Conservation (phyloP, 1,140 invertebrate genomes). For the Heliconius congener region DNA sequence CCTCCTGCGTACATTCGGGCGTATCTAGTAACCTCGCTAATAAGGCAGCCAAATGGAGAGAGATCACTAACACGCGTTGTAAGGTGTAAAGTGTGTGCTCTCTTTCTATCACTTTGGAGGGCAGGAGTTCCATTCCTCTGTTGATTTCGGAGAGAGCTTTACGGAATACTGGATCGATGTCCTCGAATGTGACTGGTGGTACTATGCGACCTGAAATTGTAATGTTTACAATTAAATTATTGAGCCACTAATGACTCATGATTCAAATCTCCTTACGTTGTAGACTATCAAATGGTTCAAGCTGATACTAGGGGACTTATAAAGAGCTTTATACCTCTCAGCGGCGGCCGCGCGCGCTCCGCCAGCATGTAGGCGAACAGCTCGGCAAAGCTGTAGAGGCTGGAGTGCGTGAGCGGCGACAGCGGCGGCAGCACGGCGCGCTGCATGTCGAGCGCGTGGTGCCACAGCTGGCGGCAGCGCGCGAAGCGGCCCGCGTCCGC, state of each 20-base stretch:
- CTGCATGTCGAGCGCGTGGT: constrained; percentile 98
- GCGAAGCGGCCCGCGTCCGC: constrained; percentile 96
- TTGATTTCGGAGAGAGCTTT: constrained; percentile 89
- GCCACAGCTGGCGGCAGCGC: constrained; percentile 95
- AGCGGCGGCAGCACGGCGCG: constrained; percentile 95
- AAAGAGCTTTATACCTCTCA: constrained; percentile 72
- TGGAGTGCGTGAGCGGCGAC: constrained; percentile 96
- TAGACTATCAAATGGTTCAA: too few species aligned
- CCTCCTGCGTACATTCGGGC: constrained; percentile 78
- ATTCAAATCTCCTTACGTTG: too few species aligned
- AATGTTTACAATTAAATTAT: too few species aligned
- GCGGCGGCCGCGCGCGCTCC: constrained; percentile 85
- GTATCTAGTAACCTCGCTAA: constrained; percentile 85
- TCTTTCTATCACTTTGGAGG: constrained; percentile 82
- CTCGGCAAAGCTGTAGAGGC: constrained; percentile 95
- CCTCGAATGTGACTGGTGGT: constrained; percentile 89
- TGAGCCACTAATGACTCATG: too few species aligned
- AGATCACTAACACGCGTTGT: constrained; percentile 92
- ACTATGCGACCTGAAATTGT: constrained; percentile 84
- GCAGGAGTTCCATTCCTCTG: constrained; percentile 79
- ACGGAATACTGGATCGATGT: constrained; percentile 91
- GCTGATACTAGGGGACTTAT: too few species aligned
- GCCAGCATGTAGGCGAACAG: constrained; percentile 97
- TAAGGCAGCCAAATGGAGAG: constrained; percentile 90
- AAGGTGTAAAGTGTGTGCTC: constrained; percentile 89